Conservation (phyloP, 2,113 vertebrate genomes). For the Phyllostomus discolor region DNA sequence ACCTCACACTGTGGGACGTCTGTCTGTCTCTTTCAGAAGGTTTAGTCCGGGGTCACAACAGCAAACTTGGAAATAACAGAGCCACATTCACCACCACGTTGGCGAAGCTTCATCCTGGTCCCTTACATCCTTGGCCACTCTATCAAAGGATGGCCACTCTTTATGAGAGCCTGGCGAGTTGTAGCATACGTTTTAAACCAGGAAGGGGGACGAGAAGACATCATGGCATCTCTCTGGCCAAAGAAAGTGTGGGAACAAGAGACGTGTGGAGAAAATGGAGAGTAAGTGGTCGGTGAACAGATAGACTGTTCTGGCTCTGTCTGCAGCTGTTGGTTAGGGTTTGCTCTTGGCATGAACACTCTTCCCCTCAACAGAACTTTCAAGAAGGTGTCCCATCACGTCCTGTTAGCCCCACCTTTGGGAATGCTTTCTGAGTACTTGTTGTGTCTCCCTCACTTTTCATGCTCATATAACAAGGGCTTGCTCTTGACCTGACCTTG, state of each 20-base stretch:
- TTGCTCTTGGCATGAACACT: background rate
- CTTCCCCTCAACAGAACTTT: background rate
- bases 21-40: conserved; percentile 34
- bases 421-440: background rate
- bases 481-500: background rate
- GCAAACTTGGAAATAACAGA: conserved; percentile 21
- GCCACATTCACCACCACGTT: background rate
- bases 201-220: background rate
- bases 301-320: background rate
- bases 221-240: background rate
- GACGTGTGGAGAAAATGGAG: background rate
- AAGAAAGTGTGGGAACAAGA: background rate
- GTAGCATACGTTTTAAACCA: background rate
- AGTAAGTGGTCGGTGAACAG: background rate
- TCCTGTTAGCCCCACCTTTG: no score
- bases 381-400: background rate
- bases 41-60: background rate
- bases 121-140: background rate
- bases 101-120: background rate
- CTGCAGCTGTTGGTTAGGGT: background rate
- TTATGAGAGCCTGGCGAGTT: no score
- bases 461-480: background rate
- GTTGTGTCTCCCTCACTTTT: background rate
- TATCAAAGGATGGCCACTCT: background rate
- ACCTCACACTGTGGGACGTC: background rate